These are phyloP conservation scores for Lottia scabra DNA, from an alignment of 2,888 invertebrate genomes.

Conservation along the genomic window DNA sequence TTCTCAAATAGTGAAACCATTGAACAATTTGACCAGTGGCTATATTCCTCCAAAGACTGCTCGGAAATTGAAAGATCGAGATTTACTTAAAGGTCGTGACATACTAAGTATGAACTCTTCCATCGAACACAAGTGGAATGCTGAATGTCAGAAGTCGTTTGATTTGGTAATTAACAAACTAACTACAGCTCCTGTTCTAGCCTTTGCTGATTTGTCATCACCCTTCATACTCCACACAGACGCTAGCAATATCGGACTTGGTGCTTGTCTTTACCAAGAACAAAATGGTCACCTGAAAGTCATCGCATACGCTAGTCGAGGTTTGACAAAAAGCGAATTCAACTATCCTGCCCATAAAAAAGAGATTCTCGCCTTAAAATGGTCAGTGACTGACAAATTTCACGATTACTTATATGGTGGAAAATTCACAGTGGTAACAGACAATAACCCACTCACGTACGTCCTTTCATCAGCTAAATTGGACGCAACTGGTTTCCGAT, in stretches of 20 bases:
- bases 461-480: constrained; percentile 30
- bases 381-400: constrained; percentile 30
- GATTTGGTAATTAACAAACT: background rate
- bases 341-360: constrained; percentile 30
- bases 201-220: background rate
- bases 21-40: background rate
- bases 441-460: constrained; percentile 36
- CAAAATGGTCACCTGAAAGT: constrained; percentile 21
- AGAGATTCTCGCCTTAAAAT: constrained; percentile 31
- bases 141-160: background rate
- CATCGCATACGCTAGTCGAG: constrained; percentile 35
- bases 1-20: background rate
- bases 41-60: background rate
- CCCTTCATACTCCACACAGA: background rate
- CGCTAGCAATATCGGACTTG: constrained; percentile 8
- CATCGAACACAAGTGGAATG: background rate
- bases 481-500: constrained; percentile 34
- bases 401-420: constrained; percentile 17
- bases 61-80: background rate
- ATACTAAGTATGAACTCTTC: background rate
- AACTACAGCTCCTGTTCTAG: background rate
- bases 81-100: background rate
- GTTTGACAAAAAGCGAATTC: constrained; percentile 23
- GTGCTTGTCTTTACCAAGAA: constrained; percentile 28
- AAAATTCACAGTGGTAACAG: constrained; percentile 29